A percentile compares a stretch with the other conserved stretches of the same genome.
Evolutionary conservation across 2,113 vertebrate species (phyloP).

Genomic region (Empidonax traillii): DNA sequence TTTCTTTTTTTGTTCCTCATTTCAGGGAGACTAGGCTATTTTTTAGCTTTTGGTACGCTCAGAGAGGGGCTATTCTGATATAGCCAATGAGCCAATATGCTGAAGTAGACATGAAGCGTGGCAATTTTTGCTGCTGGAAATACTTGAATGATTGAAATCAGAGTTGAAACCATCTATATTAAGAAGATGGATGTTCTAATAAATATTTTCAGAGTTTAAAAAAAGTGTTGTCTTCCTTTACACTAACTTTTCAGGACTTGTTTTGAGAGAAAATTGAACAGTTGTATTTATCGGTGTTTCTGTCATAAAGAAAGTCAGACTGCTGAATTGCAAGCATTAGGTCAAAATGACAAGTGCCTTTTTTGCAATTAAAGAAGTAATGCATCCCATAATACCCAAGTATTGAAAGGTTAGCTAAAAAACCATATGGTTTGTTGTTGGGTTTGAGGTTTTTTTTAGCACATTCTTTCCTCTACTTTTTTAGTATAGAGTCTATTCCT

Average conservation of each 20-base stretch:
- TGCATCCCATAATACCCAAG: background rate
- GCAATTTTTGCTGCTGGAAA: background rate
- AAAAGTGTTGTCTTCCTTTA: background rate
- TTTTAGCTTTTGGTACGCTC: background rate
- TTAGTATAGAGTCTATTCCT: background rate
- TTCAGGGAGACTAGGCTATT: background rate
- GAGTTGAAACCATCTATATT: background rate
- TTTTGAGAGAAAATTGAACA: background rate
- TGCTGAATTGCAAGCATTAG: background rate
- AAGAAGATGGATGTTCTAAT: background rate
- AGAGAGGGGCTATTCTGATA: background rate
- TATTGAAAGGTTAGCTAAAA: background rate
- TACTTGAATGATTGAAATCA: background rate
- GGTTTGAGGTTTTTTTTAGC: background rate
- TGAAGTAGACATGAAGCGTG: background rate
- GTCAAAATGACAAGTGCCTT: background rate
- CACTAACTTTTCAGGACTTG: background rate
- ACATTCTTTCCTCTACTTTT: background rate
- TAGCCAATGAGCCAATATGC: background rate
- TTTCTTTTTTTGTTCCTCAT: background rate
- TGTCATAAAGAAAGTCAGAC: background rate
- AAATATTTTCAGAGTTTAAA: background rate
- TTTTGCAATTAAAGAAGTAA: background rate
- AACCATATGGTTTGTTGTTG: background rate
- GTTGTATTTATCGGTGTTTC: background rate